Base-by-base conservation (phyloP, 2,888 invertebrate species). In the Drosophila leonis region DNA sequence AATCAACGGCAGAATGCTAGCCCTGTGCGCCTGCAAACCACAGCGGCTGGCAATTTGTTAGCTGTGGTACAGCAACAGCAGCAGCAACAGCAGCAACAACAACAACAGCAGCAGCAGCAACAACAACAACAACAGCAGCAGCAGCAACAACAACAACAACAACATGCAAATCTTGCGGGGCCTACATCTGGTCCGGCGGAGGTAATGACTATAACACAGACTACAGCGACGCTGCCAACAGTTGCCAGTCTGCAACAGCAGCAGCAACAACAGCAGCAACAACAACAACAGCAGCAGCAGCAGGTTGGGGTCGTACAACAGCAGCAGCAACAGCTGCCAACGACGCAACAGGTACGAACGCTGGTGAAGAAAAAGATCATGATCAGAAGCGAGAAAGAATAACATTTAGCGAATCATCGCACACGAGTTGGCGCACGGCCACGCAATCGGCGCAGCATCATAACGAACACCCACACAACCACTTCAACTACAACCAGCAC, bases 1-100 rank as follows among this genome's bases (percentile, higher is more conserved):
- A 94, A 93, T 88, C 94, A 93, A 92, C 91, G 94, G 2, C 94
- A 94, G 80, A 94, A 93, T 75, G 92, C 94, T 6, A 95, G 94
- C 88, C 95, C 95, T 66, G 95, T 95, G 31, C 94, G 94, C 57
- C 93, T 95, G 73, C 94, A 95, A 90, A 94, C 95, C 27, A 93
- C 91, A 59, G 92, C 92, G 62, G 91, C 94, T 41, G 93, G 94
- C 9, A 94, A 94, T 37, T 91, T 95, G 31, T 93, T 95, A 10
- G 94, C 95, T 6, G 95, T 95, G 20, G 93, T 94, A 15, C 94
- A 95, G 10, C 95, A 95, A 75, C 93, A 94, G 61, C 92, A 90
- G 4, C 87, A 93, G 13, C 94, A 95, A 7, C 95, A 95, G 73
- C 93, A 94, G 57, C 83, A 90, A 0, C 71, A 74, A 0, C 74